Percentiles rank a stretch among this genome's conserved stretches.
phyloP scores from a whole-genome alignment of 2,797 vertebrate species.

The Takifugu ocellatus region DNA sequence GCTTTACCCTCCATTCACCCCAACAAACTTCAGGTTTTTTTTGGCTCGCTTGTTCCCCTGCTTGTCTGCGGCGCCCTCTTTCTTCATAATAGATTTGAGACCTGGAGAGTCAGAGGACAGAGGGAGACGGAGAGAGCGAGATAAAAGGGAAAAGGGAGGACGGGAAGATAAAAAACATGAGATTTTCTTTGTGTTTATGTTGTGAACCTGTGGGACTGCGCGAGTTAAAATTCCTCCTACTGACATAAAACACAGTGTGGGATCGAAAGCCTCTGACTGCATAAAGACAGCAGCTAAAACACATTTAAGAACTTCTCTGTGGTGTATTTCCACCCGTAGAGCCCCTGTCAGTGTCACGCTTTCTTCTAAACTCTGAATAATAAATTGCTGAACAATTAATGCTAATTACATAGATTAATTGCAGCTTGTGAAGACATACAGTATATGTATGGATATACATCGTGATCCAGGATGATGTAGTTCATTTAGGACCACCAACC shows the following conservation, averaged over 20 bases:
- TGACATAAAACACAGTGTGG: too few species aligned
- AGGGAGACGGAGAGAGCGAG: constrained; percentile 52
- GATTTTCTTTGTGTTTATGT: neutral
- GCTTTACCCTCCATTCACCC: constrained; percentile 98
- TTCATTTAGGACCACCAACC: neutral
- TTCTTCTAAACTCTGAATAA: too few species aligned
- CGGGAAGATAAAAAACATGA: constrained; percentile 21
- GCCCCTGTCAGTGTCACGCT: too few species aligned
- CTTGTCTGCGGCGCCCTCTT: constrained; percentile 88
- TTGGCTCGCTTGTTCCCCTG: constrained; percentile 87
- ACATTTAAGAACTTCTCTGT: too few species aligned
- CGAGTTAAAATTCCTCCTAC: too few species aligned
- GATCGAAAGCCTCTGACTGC: too few species aligned
- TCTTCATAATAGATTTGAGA: constrained; percentile 99
- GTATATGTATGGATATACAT: constrained; percentile 1
- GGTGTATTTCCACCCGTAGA: too few species aligned
- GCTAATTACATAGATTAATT: too few species aligned
- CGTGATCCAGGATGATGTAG: neutral
- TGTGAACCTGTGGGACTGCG: neutral
- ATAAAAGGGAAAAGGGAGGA: constrained; percentile 42
- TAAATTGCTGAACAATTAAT: too few species aligned
- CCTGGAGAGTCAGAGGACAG: constrained; percentile 78
- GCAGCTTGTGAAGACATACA: neutral
- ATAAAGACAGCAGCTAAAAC: too few species aligned
- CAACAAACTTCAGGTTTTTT: constrained; percentile 99